These are phyloP conservation scores for Muscicapa striata DNA, from an alignment of 2,797 vertebrate species.

Conservation along the genomic window DNA sequence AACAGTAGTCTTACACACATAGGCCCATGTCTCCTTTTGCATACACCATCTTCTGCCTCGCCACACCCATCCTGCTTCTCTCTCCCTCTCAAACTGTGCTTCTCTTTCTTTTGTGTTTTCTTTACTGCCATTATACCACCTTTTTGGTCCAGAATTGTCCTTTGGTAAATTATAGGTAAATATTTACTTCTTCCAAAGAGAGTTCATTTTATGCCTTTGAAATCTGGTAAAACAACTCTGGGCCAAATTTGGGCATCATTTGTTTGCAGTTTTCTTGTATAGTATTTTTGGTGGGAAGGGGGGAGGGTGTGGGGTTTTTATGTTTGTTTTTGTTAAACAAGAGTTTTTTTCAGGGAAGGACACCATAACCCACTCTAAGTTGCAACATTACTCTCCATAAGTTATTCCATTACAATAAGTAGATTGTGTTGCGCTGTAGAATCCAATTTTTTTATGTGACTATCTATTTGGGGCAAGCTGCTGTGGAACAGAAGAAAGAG, in stretches of 20 bases:
- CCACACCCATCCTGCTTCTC: conserved; percentile 31
- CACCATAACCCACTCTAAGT: conserved; percentile 81
- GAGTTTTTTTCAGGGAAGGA: conserved; percentile 78
- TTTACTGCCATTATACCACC: conserved; percentile 58
- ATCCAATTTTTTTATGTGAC: conserved; percentile 72
- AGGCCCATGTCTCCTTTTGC: conserved; percentile 66
- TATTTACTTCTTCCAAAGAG: conserved; percentile 41
- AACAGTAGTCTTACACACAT: conserved; percentile 51
- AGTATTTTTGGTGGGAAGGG: conserved; percentile 47
- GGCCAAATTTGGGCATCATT: conserved; percentile 76
- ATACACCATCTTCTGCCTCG: conserved; percentile 58
- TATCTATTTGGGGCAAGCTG: conserved; percentile 80
- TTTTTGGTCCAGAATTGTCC: conserved; percentile 80
- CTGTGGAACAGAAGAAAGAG: conserved; percentile 79
- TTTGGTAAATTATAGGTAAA: conserved; percentile 53
- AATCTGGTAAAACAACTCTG: conserved; percentile 74
- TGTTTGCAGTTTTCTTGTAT: conserved; percentile 56
- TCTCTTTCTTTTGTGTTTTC: conserved; percentile 57
- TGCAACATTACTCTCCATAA: conserved; percentile 82
- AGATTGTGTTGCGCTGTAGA: conserved; percentile 78
- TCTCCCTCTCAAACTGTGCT: conserved; percentile 28
- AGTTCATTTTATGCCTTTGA: not conserved
- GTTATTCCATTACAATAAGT: conserved; percentile 79
- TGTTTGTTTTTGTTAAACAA: conserved; percentile 47
- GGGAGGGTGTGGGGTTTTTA: conserved; percentile 46